Conservation (phyloP, 2,113 vertebrate genomes). For the Calyptomena viridis region DNA sequence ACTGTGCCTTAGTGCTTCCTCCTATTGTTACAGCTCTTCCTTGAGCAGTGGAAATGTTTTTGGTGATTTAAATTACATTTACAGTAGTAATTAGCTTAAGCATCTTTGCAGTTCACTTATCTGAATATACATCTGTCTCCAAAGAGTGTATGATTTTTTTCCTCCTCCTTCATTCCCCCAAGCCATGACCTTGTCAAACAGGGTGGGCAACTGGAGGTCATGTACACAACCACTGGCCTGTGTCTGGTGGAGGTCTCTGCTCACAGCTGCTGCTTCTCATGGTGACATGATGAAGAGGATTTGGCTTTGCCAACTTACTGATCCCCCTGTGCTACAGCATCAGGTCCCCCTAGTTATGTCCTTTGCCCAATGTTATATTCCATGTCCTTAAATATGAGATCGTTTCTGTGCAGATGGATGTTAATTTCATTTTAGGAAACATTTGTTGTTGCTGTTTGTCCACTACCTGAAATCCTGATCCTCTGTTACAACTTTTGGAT, state of each 20-base stretch:
- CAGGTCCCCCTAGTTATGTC: background rate
- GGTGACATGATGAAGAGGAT: fast-evolving
- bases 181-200: fast-evolving
- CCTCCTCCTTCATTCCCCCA: background rate
- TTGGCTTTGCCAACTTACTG: background rate
- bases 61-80: constrained; percentile 23
- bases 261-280: background rate
- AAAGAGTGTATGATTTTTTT: background rate
- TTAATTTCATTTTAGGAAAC: background rate
- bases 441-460: background rate
- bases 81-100: constrained; percentile 12
- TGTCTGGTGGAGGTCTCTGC: background rate
- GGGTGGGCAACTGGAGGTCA: background rate
- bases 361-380: background rate
- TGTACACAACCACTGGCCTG: fast-evolving
- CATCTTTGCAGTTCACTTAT: background rate
- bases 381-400: background rate
- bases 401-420: too few relatives aligned
- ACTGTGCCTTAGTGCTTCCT: constrained; percentile 36
- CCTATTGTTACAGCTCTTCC: constrained; percentile 57
- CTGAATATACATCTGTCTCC: background rate
- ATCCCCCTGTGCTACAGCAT: background rate
- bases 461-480: background rate
- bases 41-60: constrained; percentile 27
- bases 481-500: background rate